These are phyloP conservation scores for Bembecia ichneumoniformis DNA, from an alignment of 2,888 invertebrate genomes.

Conservation along the genomic window DNA sequence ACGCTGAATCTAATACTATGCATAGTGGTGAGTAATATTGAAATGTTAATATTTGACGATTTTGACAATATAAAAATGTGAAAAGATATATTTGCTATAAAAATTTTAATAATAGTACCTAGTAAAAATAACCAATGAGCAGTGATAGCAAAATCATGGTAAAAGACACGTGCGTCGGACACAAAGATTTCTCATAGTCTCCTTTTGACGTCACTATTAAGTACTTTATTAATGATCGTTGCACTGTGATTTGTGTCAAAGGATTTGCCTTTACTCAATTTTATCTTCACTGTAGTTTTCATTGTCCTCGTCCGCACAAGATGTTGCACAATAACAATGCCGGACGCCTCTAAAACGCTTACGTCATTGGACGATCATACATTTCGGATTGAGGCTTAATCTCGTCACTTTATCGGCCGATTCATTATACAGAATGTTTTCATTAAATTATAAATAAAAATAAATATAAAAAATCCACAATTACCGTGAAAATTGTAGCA, in stretches of 20 bases:
- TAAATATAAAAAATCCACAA: not conserved
- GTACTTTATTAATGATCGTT: constrained; percentile 58
- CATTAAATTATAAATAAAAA: constrained; percentile 10
- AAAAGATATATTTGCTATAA: too few species aligned
- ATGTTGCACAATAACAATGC: constrained; percentile 61
- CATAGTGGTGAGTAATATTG: constrained; percentile 82
- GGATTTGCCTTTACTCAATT: constrained; percentile 53
- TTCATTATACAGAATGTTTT: constrained; percentile 38
- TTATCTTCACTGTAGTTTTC: constrained; percentile 48
- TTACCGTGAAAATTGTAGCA: not conserved
- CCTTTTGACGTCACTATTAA: constrained; percentile 46
- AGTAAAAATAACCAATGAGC: not conserved
- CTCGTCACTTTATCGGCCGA: constrained; percentile 30
- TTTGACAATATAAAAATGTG: too few species aligned
- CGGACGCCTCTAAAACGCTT: constrained; percentile 41
- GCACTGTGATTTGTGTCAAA: constrained; percentile 38
- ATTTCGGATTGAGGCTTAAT: constrained; percentile 52
- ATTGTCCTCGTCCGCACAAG: constrained; percentile 52
- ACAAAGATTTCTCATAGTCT: constrained; percentile 34
- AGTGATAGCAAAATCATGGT: not conserved
- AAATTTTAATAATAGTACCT: too few species aligned
- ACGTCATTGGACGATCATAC: constrained; percentile 58
- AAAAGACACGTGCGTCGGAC: constrained; percentile 34
- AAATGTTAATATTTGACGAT: too few species aligned
- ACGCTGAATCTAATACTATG: constrained; percentile 92